Evolutionary conservation across 2,888 invertebrate genomes (phyloP).

Genomic region (Hemicrepidius hirtus): DNA sequence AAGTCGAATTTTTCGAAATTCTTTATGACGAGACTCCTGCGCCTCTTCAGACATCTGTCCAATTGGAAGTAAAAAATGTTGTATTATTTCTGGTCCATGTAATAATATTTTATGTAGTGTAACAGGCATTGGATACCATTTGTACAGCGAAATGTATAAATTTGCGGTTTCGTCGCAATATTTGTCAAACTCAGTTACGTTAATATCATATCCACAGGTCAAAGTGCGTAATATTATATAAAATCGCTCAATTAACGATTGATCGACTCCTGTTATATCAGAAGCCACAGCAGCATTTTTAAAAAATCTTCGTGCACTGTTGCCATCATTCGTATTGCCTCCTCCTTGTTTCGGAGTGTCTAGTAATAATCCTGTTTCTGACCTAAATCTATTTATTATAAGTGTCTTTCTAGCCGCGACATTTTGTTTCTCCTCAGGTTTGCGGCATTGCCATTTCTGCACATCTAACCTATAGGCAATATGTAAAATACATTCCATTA

Average conservation of each 20-base stretch:
- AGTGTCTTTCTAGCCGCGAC: neutral
- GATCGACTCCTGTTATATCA: slow-evolving; percentile 9
- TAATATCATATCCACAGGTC: slow-evolving; percentile 7
- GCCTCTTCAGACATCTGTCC: slow-evolving; percentile 20
- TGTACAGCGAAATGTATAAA: slow-evolving; percentile 13
- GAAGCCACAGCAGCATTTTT: neutral
- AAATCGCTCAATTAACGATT: slow-evolving; percentile 10
- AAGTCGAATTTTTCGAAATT: too few relatives aligned
- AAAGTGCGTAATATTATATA: neutral
- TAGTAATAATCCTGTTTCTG: slow-evolving; percentile 17
- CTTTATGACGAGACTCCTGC: slow-evolving; percentile 11
- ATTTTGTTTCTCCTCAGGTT: neutral
- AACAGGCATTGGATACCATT: slow-evolving; percentile 31
- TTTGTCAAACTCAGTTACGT: neutral
- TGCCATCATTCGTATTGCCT: slow-evolving; percentile 9
- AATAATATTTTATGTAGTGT: slow-evolving; percentile 23
- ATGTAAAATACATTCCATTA: slow-evolving; percentile 31
- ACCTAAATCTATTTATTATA: slow-evolving; percentile 9
- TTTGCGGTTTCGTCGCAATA: slow-evolving; percentile 17
- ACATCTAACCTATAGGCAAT: slow-evolving; percentile 16
- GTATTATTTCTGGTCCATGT: slow-evolving; percentile 9
- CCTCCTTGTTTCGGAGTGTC: slow-evolving; percentile 19
- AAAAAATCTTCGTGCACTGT: slow-evolving; percentile 12
- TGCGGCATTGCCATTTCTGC: neutral
- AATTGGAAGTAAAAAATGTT: slow-evolving; percentile 5